phyloP scores from a whole-genome alignment of 2,797 vertebrate species.

The Champsocephalus gunnari region DNA sequence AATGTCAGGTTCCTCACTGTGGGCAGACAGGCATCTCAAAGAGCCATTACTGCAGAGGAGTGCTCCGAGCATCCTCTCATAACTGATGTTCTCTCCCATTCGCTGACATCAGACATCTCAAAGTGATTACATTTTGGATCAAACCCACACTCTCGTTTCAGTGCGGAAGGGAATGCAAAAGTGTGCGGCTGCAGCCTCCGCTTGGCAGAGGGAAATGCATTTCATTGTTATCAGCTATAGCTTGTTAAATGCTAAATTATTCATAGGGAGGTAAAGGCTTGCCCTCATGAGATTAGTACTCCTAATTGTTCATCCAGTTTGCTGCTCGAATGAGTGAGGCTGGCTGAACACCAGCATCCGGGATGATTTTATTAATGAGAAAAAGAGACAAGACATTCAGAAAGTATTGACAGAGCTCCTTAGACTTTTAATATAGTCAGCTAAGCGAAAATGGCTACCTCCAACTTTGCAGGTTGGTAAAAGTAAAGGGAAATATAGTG shows the following conservation, averaged over 20 bases:
- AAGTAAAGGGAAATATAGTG: conserved; percentile 18
- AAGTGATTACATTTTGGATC: conserved; percentile 61
- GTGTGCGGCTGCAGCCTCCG: conserved; percentile 13
- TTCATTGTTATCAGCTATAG: conserved; percentile 70
- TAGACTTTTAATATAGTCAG: conserved; percentile 51
- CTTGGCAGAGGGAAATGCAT: conserved; percentile 61
- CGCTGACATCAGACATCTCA: conserved; percentile 44
- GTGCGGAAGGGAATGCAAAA: conserved; percentile 55
- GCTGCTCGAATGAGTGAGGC: conserved; percentile 46
- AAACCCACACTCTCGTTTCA: conserved; percentile 24
- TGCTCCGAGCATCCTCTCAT: conserved; percentile 29
- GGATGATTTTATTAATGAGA: conserved; percentile 58
- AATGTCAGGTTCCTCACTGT: conserved; percentile 44
- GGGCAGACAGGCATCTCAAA: conserved; percentile 28
- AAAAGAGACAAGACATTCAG: conserved; percentile 47
- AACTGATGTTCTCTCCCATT: conserved; percentile 50
- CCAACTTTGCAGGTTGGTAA: conserved; percentile 7
- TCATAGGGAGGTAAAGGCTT: conserved; percentile 73
- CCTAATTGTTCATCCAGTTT: conserved; percentile 76
- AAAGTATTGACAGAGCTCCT: conserved; percentile 44
- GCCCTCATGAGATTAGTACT: conserved; percentile 70
- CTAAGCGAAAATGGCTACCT: conserved; percentile 16
- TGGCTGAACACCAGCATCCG: conserved; percentile 50
- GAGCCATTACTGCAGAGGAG: conserved; percentile 24
- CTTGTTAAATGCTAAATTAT: conserved; percentile 78